Base-by-base conservation (phyloP, 2,113 vertebrate genomes). In the Chaetorhynchus papuensis region DNA sequence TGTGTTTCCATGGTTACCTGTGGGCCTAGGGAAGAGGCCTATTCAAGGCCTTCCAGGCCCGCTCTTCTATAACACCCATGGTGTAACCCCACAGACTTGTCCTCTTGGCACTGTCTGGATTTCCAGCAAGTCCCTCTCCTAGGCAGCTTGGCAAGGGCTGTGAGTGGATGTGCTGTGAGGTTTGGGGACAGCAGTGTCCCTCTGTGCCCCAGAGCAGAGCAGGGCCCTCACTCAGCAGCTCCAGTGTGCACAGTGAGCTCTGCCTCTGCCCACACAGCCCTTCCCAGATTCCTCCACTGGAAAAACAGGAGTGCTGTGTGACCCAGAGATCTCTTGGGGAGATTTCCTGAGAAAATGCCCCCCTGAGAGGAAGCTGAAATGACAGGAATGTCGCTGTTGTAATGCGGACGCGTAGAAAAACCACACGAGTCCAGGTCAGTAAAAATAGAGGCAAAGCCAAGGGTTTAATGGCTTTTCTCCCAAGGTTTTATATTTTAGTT, bases 81-180 rank as follows among this genome's bases (percentile, higher is more conserved):
- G 39, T 39, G 39, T 9, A 39, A 39, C 39, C 39, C 39, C 39
- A 39, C 39, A 39, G 79, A 64, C 21, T 15, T 14, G 53, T 52
- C 27, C 39, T 71, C 35, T 26, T 83, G 53, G 57, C 49, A 19
- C 33, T 26, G 71, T 31, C 65, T 72, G 60, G 18, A 12, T 86
- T 76, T 69, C 45, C 71, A 89, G n/a, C 37, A 28, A 24, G 52
- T 42, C 14, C 6, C 12, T 70, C 4, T 50, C 41, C 6, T 14
- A 60, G 2, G 3, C 70, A 81, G 18, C 20, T 42, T 37, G 5
- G 59, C 49, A 39, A 27, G 45, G 4, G 7, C 27, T 61, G 64
- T 11, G 53, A 7, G 37, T 2, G 33, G 22, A 3, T 0, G 1
- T 26, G 66, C 37, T 21, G 31, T 13, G 52, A 35, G 26, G 11